A percentile compares a stretch with the other conserved stretches of the same genome.
Conservation (phyloP, 2,113 vertebrate species). For the Hipposideros armiger region DNA sequence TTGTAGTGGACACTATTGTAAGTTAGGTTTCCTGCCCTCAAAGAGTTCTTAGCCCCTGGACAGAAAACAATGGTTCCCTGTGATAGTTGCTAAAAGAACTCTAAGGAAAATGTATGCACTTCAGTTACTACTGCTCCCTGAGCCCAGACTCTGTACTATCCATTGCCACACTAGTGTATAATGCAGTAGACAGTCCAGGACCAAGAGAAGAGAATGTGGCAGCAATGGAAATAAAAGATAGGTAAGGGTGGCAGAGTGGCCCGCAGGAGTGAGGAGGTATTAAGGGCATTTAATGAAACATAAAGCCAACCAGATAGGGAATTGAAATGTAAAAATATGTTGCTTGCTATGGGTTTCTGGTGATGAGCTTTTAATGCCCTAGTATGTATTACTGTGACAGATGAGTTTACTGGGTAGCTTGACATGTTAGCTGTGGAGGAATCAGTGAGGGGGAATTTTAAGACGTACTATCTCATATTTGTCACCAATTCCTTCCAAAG, state of each 20-base stretch:
- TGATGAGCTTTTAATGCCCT: neutral
- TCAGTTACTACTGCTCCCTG: neutral
- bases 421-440: neutral
- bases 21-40: neutral
- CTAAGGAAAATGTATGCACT: neutral
- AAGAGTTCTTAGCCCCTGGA: neutral
- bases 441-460: conserved; percentile 12
- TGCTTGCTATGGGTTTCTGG: conserved; percentile 11
- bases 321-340: conserved; percentile 19
- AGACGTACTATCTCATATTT: conserved; percentile 46
- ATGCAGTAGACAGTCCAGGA: neutral
- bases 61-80: neutral
- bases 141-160: neutral
- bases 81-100: neutral
- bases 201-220: neutral
- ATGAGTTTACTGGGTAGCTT: neutral
- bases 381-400: neutral
- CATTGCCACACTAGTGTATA: neutral
- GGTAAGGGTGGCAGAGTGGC: neutral
- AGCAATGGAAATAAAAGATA: neutral
- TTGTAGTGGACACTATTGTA: neutral
- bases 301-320: neutral
- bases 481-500: conserved; percentile 44
- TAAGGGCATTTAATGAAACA: neutral
- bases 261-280: neutral